Evolutionary conservation across 2,797 vertebrate genomes (phyloP).

Genomic region (Thunnus albacares): DNA sequence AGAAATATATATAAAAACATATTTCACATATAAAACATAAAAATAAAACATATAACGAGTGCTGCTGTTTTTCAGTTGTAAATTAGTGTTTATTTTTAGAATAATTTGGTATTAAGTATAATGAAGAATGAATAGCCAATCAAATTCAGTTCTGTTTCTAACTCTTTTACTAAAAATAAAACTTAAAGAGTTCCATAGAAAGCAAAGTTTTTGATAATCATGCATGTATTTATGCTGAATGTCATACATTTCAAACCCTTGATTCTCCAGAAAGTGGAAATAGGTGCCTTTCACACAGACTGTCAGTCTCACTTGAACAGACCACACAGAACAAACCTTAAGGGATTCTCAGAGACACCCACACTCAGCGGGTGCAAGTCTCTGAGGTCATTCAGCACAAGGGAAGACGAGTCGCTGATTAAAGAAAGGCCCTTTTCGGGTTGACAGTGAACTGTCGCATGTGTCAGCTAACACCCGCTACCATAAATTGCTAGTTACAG

Average conservation of each 20-base stretch:
- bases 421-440: slow-evolving; percentile 46
- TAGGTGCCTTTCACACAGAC: slow-evolving; percentile 14
- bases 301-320: slow-evolving; percentile 30
- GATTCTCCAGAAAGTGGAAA: background rate
- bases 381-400: slow-evolving; percentile 29
- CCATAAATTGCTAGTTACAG: slow-evolving; percentile 68
- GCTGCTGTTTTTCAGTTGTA: background rate
- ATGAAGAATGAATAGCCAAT: background rate
- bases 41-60: no score
- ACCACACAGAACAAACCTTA: slow-evolving; percentile 41
- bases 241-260: background rate
- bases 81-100: background rate
- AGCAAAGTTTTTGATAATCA: background rate
- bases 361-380: slow-evolving; percentile 26
- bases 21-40: no score
- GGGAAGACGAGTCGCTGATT: slow-evolving; percentile 49
- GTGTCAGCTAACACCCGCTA: slow-evolving; percentile 54
- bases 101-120: background rate
- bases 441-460: slow-evolving; percentile 60
- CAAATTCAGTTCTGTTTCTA: no score
- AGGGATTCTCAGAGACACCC: slow-evolving; percentile 48
- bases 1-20: background rate
- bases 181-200: background rate
- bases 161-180: background rate
- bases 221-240: background rate